Evolutionary conservation across 2,888 invertebrate species (phyloP).

Genomic region (Scrobipalpa atriplicella): DNA sequence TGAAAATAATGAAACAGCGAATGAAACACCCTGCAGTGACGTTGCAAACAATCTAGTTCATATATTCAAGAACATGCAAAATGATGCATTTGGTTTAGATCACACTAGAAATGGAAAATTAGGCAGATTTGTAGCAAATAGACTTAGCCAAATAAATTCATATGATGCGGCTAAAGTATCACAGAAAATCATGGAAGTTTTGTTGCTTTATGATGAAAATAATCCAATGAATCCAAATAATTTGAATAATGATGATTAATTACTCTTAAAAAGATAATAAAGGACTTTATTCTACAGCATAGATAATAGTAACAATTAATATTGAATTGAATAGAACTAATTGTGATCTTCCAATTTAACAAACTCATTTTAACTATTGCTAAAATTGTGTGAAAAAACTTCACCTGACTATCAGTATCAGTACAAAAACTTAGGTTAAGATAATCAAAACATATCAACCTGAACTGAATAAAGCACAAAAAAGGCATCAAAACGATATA

Average conservation of each 20-base stretch:
- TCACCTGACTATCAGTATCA: too few relatives aligned
- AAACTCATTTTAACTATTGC: not conserved
- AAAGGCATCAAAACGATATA: not conserved
- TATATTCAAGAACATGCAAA: constrained; percentile 63
- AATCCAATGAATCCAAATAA: constrained; percentile 68
- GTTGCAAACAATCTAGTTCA: constrained; percentile 59
- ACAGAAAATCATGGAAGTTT: constrained; percentile 63
- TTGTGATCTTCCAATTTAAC: too few relatives aligned
- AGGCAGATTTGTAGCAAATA: constrained; percentile 56
- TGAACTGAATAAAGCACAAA: not conserved
- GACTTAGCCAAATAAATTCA: constrained; percentile 60
- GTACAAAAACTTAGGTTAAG: constrained; percentile 5
- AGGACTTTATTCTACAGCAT: too few relatives aligned
- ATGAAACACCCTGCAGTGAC: constrained; percentile 49
- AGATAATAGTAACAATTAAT: not conserved
- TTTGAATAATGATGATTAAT: constrained; percentile 31
- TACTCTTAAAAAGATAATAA: not conserved
- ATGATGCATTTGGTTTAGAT: constrained; percentile 60
- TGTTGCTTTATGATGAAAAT: constrained; percentile 62
- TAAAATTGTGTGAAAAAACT: not conserved
- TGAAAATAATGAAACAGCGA: constrained; percentile 36
- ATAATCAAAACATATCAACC: constrained; percentile 5
- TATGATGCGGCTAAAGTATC: constrained; percentile 61
- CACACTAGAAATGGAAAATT: constrained; percentile 57
- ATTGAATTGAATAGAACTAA: not conserved